phyloP scores from a whole-genome alignment of 1,140 invertebrate species.

The Grapholita molesta region DNA sequence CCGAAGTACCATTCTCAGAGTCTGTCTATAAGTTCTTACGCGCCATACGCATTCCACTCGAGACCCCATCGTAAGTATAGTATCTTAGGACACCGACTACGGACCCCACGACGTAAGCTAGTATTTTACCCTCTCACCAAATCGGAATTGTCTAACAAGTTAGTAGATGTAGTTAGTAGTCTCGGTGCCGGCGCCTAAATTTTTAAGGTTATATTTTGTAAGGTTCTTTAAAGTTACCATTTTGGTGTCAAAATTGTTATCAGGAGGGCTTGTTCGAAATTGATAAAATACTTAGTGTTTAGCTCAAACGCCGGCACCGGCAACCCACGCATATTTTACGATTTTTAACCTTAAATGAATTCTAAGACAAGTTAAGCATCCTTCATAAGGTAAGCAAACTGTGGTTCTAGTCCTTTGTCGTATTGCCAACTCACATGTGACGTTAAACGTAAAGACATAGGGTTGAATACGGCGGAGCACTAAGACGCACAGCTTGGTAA shows the following conservation, averaged over 20 bases:
- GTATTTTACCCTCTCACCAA: background rate
- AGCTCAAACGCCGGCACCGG: conserved; percentile 4
- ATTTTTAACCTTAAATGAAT: background rate
- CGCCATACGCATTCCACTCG: background rate
- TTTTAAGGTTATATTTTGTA: background rate
- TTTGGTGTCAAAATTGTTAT: conserved; percentile 17
- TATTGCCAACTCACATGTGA: background rate
- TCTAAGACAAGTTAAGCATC: background rate
- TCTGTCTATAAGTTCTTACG: background rate
- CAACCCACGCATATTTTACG: background rate
- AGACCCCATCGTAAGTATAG: background rate
- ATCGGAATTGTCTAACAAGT: background rate
- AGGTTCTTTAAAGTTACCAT: conserved; percentile 8
- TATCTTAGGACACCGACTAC: background rate
- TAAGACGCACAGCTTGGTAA: background rate
- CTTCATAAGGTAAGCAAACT: background rate
- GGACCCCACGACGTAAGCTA: background rate
- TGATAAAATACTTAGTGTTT: background rate
- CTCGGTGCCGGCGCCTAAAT: background rate
- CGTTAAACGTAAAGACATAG: background rate
- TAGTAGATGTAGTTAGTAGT: background rate
- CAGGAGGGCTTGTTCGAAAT: background rate
- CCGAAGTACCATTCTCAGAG: background rate
- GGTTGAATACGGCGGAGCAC: background rate
- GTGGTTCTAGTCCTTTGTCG: background rate